A percentile compares a stretch with the other conserved stretches of the same genome.
Evolutionary conservation across 2,113 vertebrate genomes (phyloP).

Genomic region (Butorides virescens): DNA sequence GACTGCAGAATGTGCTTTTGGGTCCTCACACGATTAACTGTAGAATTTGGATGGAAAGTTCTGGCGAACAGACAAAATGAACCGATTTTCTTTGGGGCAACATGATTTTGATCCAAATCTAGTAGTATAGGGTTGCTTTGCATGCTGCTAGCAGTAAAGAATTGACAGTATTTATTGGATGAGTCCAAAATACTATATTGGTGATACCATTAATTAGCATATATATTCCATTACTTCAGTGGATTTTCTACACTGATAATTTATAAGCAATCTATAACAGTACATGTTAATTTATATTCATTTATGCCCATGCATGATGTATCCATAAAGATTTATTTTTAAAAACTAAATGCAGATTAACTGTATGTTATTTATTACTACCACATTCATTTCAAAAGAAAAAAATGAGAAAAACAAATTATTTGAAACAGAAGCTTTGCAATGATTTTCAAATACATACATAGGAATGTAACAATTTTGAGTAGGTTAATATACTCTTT

Average conservation of each 20-base stretch:
- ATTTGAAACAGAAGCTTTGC: background rate
- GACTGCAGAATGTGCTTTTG: background rate
- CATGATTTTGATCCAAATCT: background rate
- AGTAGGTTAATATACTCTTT: background rate
- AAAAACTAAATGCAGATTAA: background rate
- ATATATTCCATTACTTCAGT: background rate
- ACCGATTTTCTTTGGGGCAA: background rate
- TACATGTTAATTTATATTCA: background rate
- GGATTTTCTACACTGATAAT: background rate
- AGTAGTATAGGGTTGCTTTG: rapidly evolving
- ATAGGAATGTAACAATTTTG: background rate
- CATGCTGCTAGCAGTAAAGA: background rate
- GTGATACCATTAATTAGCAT: background rate
- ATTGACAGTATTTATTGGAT: background rate
- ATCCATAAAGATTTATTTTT: background rate
- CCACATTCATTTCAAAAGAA: background rate
- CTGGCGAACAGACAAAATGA: rapidly evolving
- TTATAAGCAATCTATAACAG: background rate
- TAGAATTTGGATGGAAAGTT: background rate
- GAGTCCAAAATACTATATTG: background rate
- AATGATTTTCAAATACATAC: background rate
- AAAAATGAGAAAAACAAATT: background rate
- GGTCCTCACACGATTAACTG: background rate
- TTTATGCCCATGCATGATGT: rapidly evolving
- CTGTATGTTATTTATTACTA: background rate